Base-by-base conservation (phyloP, 2,888 invertebrate species). In the Noctua fimbriata region DNA sequence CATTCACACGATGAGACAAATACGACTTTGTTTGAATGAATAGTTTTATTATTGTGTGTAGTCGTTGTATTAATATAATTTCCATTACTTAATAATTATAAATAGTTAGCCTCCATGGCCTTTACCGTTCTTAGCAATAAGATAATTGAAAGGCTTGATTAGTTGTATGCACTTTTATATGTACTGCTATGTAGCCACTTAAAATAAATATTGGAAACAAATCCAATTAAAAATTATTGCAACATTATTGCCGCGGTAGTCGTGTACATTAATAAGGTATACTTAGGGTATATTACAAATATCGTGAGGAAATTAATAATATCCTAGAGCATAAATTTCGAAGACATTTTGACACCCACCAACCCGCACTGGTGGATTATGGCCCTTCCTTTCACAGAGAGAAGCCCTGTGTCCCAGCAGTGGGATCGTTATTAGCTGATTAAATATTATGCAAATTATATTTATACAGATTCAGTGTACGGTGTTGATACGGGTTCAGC, bases 1-100 rank as follows among this genome's bases (percentile, higher is more conserved):
- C 71, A 71, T 88, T 83, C 60, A 76, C 69, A 79, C 71, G 78
- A 60, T 83, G 73, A 80, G 63, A 84, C 52, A 87, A 81, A 81
- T 81, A 77, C 2, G 63, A 73, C 78, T 69, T 87, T 86, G 84
- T 82, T 73, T 44, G 12, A 16, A 73, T 73, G 69, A 84, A 73
- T 79, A 47, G 58, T 76, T 55, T 78, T 63, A 74, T 72, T 24
- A 28, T 67, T 69, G 44, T 63, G 28, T 65, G 66, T 41, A 32
- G 32, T 69, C 69, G 28, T 83, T 81, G 75, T 79, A 66, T 52
- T 77, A 58, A 52, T 52, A 76, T 75, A 36, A 76, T 73, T 82
- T 84, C 76, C 82, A 75, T 52, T 88, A 73, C 65, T 67, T 70
- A 74, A 69, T 72, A 21, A 47, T 58, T 76, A 75, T 73, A 63